Evolutionary conservation across 2,888 invertebrate species (phyloP).

Genomic region (Drosophila longiperda): DNA sequence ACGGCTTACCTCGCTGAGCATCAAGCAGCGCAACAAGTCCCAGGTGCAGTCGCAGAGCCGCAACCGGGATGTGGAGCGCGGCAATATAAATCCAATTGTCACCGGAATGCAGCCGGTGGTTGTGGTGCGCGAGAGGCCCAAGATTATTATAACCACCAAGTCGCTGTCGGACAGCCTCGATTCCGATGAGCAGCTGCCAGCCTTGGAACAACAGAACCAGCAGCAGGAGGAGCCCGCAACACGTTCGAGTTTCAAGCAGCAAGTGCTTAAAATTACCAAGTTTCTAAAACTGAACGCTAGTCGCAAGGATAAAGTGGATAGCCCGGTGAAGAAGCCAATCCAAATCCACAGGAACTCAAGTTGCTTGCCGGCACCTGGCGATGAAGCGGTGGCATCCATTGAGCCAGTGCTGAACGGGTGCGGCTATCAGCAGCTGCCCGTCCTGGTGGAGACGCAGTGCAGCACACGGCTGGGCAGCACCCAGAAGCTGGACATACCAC

Average conservation of each 20-base stretch:
- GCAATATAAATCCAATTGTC: constrained; percentile 68
- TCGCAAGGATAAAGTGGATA: constrained; percentile 44
- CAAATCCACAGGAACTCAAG: constrained; percentile 27
- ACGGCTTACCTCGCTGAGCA: constrained; percentile 83
- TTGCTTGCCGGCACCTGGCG: constrained; percentile 37
- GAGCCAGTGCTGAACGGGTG: constrained; percentile 72
- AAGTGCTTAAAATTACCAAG: constrained; percentile 89
- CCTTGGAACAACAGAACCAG: constrained; percentile 17
- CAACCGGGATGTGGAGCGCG: constrained; percentile 76
- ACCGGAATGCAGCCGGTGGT: constrained; percentile 74
- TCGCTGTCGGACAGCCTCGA: constrained; percentile 93
- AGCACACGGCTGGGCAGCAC: constrained; percentile 71
- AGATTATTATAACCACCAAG: constrained; percentile 87
- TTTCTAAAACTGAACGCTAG: constrained; percentile 86
- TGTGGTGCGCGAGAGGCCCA: constrained; percentile 84
- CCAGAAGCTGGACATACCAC: constrained; percentile 83
- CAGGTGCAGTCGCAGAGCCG: constrained; percentile 58
- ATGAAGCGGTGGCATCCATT: constrained; percentile 76
- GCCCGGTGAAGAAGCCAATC: constrained; percentile 47
- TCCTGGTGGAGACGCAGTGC: constrained; percentile 87
- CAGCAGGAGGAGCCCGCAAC: constrained; percentile 74
- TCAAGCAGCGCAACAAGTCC: constrained; percentile 83
- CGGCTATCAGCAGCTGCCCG: constrained; percentile 89
- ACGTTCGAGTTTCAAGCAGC: constrained; percentile 83
- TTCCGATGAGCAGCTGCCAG: constrained; percentile 88